Base-by-base conservation (phyloP, 2,888 invertebrate species). In the Beris chalybata region DNA sequence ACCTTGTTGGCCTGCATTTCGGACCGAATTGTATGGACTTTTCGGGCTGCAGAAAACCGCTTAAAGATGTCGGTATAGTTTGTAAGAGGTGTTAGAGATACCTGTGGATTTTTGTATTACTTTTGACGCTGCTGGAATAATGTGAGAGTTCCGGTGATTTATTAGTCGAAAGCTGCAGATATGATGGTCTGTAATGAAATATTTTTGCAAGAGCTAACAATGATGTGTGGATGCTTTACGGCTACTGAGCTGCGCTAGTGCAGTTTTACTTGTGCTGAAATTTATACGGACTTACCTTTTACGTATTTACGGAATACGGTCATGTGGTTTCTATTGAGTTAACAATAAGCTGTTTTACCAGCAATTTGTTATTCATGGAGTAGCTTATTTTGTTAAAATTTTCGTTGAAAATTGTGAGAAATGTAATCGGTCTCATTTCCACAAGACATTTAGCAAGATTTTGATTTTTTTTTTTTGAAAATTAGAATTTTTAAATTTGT, bases 141-240 rank as follows among this genome's bases (percentile, higher is more conserved):
- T 59, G 58, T 59, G 58, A 59, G 58, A 57, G 44, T 59, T 59
- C 58, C 58, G 58, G 58, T 48, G 58, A 59, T 59, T 59, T 59
- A 59, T 48, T 45, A 48, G 58, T 59, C 30, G 58, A 59, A 59
- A 59, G 58, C 47, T 59, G 48, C 43, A 57, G 43, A 22, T 59
- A 47, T 59, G 29, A 53, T 31, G 53, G 29, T 30, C 31, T 13
- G 45, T 29, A 45, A 44, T 45, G 57, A 45, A 12, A 45, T 57
- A 57, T 45, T 57, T 45, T n/a, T 45, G 57, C 57, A 45, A 57
- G 7, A 30, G 22, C 2, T 57, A 44, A 57, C 57, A 57, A 57
- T 57, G 57, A 13, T 15, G 30, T 12, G 22, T 57, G 9, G n/a
- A 22, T 5, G 2, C 6, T 31, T 29, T 53, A 5, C 29, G 9